phyloP scores from a whole-genome alignment of 2,888 invertebrate genomes.

The Folsomia manolachei region DNA sequence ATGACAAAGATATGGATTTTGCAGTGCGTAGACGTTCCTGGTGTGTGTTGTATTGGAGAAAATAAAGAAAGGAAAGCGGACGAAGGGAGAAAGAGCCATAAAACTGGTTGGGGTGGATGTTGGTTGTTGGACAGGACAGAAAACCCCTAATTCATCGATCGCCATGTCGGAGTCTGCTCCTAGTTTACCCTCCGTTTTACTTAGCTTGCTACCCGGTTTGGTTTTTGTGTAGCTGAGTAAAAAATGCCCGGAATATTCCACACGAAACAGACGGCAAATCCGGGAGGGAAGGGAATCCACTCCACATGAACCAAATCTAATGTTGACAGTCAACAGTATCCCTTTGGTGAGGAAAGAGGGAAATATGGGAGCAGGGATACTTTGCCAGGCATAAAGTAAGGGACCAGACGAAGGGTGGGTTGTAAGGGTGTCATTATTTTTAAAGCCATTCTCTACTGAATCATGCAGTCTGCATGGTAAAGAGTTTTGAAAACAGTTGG shows the following conservation, averaged over 20 bases:
- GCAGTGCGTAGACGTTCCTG: not conserved
- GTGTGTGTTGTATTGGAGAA: not conserved
- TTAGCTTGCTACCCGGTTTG: too few relatives aligned
- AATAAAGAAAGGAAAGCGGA: not conserved
- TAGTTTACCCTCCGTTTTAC: not conserved
- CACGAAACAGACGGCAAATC: not conserved
- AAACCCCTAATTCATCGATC: constrained; percentile 42
- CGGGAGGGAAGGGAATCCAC: not conserved
- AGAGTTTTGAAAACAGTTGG: too few relatives aligned
- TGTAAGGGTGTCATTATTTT: too few relatives aligned
- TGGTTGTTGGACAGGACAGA: constrained; percentile 14
- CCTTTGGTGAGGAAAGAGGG: not conserved
- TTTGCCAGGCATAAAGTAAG: too few relatives aligned
- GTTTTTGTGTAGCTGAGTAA: not conserved
- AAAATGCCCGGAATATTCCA: not conserved
- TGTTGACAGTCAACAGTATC: not conserved
- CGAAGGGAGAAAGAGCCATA: not conserved
- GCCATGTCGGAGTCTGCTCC: constrained; percentile 30
- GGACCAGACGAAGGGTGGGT: too few relatives aligned
- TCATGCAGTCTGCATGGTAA: too few relatives aligned
- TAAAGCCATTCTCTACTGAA: too few relatives aligned
- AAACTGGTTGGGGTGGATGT: not conserved
- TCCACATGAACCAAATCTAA: not conserved
- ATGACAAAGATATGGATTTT: not conserved
- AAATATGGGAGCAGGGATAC: too few relatives aligned